Base-by-base conservation (phyloP, 2,888 invertebrate genomes). In the Arrhopalites spinosus region DNA sequence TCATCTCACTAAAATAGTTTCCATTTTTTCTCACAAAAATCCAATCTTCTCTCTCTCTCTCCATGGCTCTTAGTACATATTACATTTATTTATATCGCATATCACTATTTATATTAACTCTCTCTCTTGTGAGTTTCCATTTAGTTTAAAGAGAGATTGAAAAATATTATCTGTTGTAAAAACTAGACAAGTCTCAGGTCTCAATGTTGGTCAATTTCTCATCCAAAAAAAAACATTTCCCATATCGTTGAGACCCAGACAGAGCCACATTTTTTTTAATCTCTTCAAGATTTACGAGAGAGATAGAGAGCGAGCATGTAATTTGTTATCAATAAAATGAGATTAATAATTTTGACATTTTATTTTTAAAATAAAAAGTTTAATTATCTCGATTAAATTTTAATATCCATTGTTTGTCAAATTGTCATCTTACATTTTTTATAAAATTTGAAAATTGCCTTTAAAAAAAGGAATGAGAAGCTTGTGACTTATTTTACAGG, bases 1-100 rank as follows among this genome's bases (percentile, higher is more conserved):
- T 25, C 23, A 69, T 53, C 56, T 56, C 30, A 56, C 56, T 53
- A 36, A 70, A 70, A 70, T 70, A 70, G 30, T 56, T 70, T 43
- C 36, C n/a, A 68, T 59, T 72, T 72, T 72, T 72, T 61, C 61
- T 45, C 25, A 20, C 36, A 72, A 72, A 72, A 72, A 72, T 72
- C 71, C 61, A 72, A 72, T 72, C 59, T 72, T 68, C 11, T 27
- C 25, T 27, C 50, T 50, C 50, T 25, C 13, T 27, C 15, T 59
- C 15, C 53, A 8, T 7, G 2, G n/a, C 53, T 53, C 53, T 7
- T 3, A 17, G 23, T 23, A 53, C n/a, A 53, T 53, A 53, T 2
- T 20, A 53, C 5, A 53, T 53, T 23, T n/a, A 53, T 23, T 53
- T 2, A 5, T 53, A n/a, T n/a, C 53, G 5, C 23, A n/a, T n/a